Conservation (phyloP, 2,888 invertebrate genomes). For the Zhengitettix transpicula region DNA sequence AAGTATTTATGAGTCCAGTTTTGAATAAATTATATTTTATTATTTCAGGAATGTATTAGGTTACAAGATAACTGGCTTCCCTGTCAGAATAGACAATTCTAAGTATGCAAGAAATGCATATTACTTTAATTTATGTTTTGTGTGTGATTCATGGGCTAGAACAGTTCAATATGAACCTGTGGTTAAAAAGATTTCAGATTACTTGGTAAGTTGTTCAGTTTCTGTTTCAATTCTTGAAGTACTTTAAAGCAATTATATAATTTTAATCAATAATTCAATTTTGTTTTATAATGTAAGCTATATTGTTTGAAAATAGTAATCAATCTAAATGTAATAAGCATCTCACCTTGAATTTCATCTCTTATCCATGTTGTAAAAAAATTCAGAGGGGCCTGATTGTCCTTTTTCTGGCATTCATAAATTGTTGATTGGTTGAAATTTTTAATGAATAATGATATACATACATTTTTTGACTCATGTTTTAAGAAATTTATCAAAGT, state of each 20-base stretch:
- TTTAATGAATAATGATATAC: too few relatives aligned
- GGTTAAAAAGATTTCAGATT: conserved; percentile 84
- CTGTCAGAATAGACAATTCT: conserved; percentile 73
- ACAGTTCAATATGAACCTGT: conserved; percentile 88
- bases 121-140: conserved; percentile 88
- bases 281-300: too few relatives aligned
- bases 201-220: conserved; percentile 40
- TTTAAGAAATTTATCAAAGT: too few relatives aligned
- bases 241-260: too few relatives aligned
- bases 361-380: neutral
- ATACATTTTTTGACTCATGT: too few relatives aligned
- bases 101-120: conserved; percentile 88
- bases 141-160: conserved; percentile 75
- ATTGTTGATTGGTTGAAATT: too few relatives aligned
- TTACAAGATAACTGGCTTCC: conserved; percentile 82
- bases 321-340: too few relatives aligned
- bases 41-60: conserved; percentile 50
- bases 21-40: neutral
- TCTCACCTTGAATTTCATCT: too few relatives aligned
- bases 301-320: too few relatives aligned
- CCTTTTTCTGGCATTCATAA: too few relatives aligned
- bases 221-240: neutral
- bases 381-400: neutral
- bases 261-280: too few relatives aligned
- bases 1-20: too few relatives aligned